A percentile compares a stretch with the other conserved stretches of the same genome.
Conservation (phyloP, 1,140 invertebrate genomes). For the Lutraria rhynchaena region DNA sequence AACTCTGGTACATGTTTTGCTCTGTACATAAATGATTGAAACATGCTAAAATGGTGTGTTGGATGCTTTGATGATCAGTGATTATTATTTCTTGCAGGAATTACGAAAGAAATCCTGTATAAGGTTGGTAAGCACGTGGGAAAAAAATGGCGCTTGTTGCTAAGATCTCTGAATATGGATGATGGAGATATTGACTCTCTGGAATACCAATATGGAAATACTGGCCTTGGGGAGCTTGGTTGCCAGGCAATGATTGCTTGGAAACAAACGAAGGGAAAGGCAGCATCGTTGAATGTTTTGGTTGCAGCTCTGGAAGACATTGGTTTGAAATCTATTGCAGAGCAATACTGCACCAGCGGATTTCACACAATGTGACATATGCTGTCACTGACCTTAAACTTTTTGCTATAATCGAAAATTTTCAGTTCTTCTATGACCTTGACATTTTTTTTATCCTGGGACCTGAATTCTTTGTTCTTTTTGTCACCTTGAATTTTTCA, state of each 20-base stretch:
- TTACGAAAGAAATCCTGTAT: neutral
- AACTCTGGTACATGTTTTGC: too few species aligned
- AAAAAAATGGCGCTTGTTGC: slow-evolving; percentile 6
- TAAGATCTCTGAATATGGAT: neutral
- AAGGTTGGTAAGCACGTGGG: slow-evolving; percentile 11
- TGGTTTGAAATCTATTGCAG: slow-evolving; percentile 16
- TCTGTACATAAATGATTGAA: too few species aligned
- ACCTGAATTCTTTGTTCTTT: too few species aligned
- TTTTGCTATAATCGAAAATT: too few species aligned
- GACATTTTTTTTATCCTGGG: too few species aligned
- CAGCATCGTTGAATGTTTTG: neutral
- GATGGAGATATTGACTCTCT: neutral
- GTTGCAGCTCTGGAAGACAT: neutral
- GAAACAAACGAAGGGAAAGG: slow-evolving; percentile 7
- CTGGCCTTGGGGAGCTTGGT: slow-evolving; percentile 2
- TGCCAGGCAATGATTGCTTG: slow-evolving; percentile 9
- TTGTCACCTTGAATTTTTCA: too few species aligned
- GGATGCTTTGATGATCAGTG: too few species aligned
- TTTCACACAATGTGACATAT: too few species aligned
- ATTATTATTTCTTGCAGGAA: neutral
- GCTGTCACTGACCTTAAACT: too few species aligned
- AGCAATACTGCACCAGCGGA: neutral
- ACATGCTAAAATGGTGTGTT: too few species aligned
- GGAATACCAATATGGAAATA: neutral
- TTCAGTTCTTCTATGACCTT: too few species aligned